Evolutionary conservation across 2,797 vertebrate genomes (phyloP), one percentile per base, ranked within the genome.

Genomic region (Epinephelus malabaricus): DNA sequence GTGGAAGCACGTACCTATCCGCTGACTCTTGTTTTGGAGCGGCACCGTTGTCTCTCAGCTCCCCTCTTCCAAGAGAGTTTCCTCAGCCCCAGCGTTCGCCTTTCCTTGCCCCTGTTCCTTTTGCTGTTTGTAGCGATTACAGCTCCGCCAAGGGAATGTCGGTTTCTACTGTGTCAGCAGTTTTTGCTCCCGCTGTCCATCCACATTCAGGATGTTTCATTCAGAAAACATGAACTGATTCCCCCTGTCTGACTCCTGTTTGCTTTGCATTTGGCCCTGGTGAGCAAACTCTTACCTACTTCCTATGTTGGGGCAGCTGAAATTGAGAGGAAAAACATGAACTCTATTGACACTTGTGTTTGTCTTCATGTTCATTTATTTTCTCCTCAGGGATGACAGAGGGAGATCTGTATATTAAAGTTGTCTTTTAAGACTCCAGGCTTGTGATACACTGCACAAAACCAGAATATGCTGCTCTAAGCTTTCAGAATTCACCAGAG

Each of bases 181-280:
- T 83, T 94, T 90, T 89, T 77, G 51, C 69, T 87, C 74, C 80
- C 51, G 51, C 74, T 73, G 81, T 86, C 80, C 69, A 73, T 78
- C 85, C 66, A 88, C 86, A 84, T 89, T 89, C 93, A 94, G 94
- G 94, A 95, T 93, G 92, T 94, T 95, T 95, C 93, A 96, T 96
- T 96, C 92, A 95, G 91, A 95, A 95, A 95, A 94, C 83, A 93
- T 58, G 72, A 88, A 86, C 85, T 59, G 80, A 85, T 88, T 77
- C 84, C 40, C 78, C 78, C 38, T 1, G 50, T 84, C 74, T 84
- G 85, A 86, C 85, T 88, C 63, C 62, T 65, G 78, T 91, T 91
- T 86, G 80, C 85, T 83, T 88, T 43, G 88, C 85, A 86, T 81
- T 88, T 74, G 85, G 64, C 73, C 64, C 68, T 81, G 71, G 55